Evolutionary conservation across 2,888 invertebrate species (phyloP), one percentile per base, ranked within the genome.

Genomic region (Scaptomyza reducta): DNA sequence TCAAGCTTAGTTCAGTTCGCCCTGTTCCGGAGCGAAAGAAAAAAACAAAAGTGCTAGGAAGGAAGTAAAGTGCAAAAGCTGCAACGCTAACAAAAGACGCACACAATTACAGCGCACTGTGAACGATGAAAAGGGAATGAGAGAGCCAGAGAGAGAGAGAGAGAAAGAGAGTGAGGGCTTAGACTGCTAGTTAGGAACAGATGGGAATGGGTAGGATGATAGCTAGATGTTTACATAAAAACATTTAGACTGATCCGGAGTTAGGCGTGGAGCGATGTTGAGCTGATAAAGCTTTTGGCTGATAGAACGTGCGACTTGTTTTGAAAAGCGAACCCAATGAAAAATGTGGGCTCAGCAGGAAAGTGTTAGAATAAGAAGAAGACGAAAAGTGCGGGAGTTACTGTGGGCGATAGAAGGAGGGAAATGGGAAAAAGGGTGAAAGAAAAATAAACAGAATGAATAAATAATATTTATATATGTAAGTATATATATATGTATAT

Each of bases 11-110:
- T 60, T 22, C 22, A 22, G 22, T 22, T 22, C 22, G 22, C 22
- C 22, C 22, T 22, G 22, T 22, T 64, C 64, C 69, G 54, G 51
- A 51, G 61, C 54, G 14, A 14, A 14, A 2, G 1, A 61, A 79
- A 82, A 31, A 47, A 77, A 82, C 80, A 84, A 81, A 82, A 79
- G 82, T 67, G 70, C 78, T 56, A 69, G 79, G 74, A 81, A 84
- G 84, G 84, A 84, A 81, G 81, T 79, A 84, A 81, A 82, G 82
- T 82, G 84, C 84, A 82, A 82, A 82, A 81, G 81, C 81, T 84
- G 81, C 84, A 82, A 70, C 77, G 73, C 73, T 65, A 75, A 79
- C 84, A 84, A 84, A 84, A 84, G 82, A 60, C 84, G 77, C 70
- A 77, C 73, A 81, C 77, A 81, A 83, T 81, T 77, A 81, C 75